Percentiles rank a stretch among this genome's conserved stretches.
phyloP scores from a whole-genome alignment of 2,888 invertebrate genomes.

The Osedax fenrisi region DNA sequence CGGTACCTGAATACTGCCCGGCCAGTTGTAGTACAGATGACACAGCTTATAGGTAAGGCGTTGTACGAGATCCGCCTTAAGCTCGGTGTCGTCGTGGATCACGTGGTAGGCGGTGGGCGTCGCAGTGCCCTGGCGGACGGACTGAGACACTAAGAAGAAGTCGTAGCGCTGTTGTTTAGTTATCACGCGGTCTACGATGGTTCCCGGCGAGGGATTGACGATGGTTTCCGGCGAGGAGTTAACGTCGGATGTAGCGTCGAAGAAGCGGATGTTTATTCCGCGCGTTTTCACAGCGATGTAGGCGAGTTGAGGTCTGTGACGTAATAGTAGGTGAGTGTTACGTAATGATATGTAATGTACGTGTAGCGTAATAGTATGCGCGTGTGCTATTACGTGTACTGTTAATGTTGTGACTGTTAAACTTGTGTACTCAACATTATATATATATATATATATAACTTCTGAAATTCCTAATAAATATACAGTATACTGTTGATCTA shows the following conservation, averaged over 20 bases:
- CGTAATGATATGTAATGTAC: too few relatives aligned
- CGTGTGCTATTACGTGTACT: too few relatives aligned
- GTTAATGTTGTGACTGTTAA: too few relatives aligned
- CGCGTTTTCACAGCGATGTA: slow-evolving; percentile 81
- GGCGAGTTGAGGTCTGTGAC: slow-evolving; percentile 59
- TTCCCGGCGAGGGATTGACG: slow-evolving; percentile 67
- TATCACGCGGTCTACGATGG: slow-evolving; percentile 71
- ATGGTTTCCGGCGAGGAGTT: slow-evolving; percentile 33
- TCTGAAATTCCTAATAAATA: too few relatives aligned
- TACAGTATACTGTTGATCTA: too few relatives aligned
- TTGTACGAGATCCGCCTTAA: slow-evolving; percentile 67
- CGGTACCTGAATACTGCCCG: slow-evolving; percentile 69
- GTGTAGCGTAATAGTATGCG: too few relatives aligned
- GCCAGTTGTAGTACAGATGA: slow-evolving; percentile 85
- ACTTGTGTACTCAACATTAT: too few relatives aligned
- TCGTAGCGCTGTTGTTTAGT: slow-evolving; percentile 63
- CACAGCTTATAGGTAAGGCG: slow-evolving; percentile 70
- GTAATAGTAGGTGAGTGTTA: too few relatives aligned
- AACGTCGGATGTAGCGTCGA: too few relatives aligned
- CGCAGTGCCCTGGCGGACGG: slow-evolving; percentile 75
- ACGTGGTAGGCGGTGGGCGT: slow-evolving; percentile 81
- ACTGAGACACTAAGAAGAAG: slow-evolving; percentile 77
- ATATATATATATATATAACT: too few relatives aligned
- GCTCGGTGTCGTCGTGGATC: slow-evolving; percentile 61
- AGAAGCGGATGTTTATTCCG: slow-evolving; percentile 73